A percentile compares a stretch with the other conserved stretches of the same genome.
phyloP scores from a whole-genome alignment of 2,797 vertebrate species.

The Varecia variegata region DNA sequence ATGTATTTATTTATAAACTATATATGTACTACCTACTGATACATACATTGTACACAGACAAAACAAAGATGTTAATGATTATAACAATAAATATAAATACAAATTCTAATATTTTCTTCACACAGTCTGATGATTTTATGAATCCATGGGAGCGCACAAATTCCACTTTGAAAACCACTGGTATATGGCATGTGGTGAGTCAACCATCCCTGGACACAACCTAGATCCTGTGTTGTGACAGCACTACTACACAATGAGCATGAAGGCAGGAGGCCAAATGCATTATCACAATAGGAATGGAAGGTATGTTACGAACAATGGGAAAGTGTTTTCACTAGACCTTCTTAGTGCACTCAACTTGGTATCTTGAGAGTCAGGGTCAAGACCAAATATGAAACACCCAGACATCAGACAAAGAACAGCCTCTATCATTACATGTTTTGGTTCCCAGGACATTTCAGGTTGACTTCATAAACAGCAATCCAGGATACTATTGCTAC shows the following conservation, averaged over 20 bases:
- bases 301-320: fast-evolving
- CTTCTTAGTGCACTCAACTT: background rate
- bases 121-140: background rate
- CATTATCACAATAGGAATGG: fast-evolving
- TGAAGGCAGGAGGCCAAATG: background rate
- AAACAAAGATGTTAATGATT: background rate
- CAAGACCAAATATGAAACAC: background rate
- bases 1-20: background rate
- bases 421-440: background rate
- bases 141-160: background rate
- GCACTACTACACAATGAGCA: background rate
- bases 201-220: too few relatives aligned
- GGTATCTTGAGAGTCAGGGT: background rate
- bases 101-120: background rate
- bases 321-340: background rate
- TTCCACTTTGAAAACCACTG: background rate
- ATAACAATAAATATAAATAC: background rate
- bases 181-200: background rate
- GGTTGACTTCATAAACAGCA: background rate
- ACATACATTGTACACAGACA: background rate
- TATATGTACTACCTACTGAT: too few relatives aligned
- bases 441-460: background rate
- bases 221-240: background rate
- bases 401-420: background rate
- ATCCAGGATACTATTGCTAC: background rate